Conservation (phyloP, 2,888 invertebrate genomes). For the Julus scanicus region DNA sequence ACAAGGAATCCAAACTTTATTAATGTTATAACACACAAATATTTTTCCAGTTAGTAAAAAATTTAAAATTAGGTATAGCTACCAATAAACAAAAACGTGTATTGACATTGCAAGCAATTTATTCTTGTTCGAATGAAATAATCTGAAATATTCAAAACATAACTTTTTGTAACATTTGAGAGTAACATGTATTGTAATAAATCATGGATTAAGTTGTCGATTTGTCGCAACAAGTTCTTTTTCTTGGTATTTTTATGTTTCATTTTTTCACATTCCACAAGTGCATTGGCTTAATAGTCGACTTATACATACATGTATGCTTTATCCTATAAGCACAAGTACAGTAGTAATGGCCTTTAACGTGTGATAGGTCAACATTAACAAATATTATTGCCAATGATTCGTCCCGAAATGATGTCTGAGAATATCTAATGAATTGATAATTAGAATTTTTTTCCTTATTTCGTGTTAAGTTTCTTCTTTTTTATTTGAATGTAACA, state of each 20-base stretch:
- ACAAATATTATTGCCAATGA: background rate
- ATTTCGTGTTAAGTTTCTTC: background rate
- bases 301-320: background rate
- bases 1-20: too few relatives aligned
- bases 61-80: too few relatives aligned
- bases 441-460: background rate
- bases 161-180: background rate
- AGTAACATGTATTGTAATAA: too few relatives aligned
- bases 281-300: background rate
- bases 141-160: background rate
- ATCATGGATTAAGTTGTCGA: too few relatives aligned
- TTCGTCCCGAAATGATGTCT: background rate
- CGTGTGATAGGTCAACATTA: background rate
- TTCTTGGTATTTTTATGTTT: too few relatives aligned
- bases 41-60: too few relatives aligned
- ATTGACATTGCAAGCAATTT: too few relatives aligned
- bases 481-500: background rate
- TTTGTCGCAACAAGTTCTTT: too few relatives aligned
- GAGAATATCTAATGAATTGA: background rate
- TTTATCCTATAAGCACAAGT: background rate
- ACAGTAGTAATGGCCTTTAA: background rate
- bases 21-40: too few relatives aligned
- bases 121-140: too few relatives aligned
- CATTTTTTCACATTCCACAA: background rate
- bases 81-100: too few relatives aligned